These are phyloP conservation scores for Megatriorchis doriae DNA, from an alignment of 2,113 vertebrate species.

Conservation along the genomic window DNA sequence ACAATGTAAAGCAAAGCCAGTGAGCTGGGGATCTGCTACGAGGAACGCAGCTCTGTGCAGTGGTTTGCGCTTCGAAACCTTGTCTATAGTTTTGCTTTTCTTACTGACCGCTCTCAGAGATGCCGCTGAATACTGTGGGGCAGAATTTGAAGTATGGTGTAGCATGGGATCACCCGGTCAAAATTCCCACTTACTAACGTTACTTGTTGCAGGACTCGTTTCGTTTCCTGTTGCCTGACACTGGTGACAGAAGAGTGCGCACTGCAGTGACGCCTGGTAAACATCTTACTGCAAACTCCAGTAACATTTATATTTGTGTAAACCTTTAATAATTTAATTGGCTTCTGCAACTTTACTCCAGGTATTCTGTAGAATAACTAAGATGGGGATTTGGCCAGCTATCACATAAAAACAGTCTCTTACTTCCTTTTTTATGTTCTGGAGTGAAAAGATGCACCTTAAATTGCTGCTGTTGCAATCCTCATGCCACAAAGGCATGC, in stretches of 20 bases:
- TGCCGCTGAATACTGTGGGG: accelerated
- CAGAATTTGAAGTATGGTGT: not conserved
- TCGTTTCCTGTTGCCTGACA: not conserved
- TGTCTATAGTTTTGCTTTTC: not conserved
- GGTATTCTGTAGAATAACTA: not conserved
- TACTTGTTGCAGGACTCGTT: not conserved
- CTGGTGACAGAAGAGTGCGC: not conserved
- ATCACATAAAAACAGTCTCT: not conserved
- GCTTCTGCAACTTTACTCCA: not conserved
- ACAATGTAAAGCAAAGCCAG: not conserved
- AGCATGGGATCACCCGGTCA: not conserved
- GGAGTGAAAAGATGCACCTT: not conserved
- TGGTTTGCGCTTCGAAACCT: not conserved
- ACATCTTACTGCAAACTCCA: not conserved
- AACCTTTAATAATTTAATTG: not conserved
- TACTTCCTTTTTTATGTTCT: not conserved
- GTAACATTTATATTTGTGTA: not conserved
- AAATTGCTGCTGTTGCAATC: not conserved
- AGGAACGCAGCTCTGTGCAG: not conserved
- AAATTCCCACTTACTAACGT: not conserved
- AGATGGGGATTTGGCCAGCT: not conserved
- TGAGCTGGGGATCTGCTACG: not conserved
- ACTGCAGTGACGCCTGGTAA: not conserved
- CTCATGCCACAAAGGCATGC: not conserved
- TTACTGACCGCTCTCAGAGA: not conserved